phyloP scores from a whole-genome alignment of 2,113 vertebrate species.

The Polyodon spathula region DNA sequence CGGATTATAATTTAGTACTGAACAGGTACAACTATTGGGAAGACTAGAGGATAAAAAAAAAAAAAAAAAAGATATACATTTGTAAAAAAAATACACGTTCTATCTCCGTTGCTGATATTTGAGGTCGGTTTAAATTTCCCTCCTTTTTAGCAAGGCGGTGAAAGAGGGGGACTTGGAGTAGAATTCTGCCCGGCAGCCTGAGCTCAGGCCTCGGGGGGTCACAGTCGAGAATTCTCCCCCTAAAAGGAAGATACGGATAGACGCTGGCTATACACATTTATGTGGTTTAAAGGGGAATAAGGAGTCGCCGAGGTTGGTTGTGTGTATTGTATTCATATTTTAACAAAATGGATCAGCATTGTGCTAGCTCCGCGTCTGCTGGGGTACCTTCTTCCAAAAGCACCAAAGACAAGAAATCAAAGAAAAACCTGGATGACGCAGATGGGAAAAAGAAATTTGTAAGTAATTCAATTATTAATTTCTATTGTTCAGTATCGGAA shows the following conservation, averaged over 20 bases:
- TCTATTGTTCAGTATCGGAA: too few species aligned
- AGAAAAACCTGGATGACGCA: constrained; percentile 58
- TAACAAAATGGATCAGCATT: constrained; percentile 46
- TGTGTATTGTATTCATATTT: constrained; percentile 20
- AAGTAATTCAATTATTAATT: constrained; percentile 32
- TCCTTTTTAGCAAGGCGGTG: constrained; percentile 36
- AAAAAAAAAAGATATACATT: not conserved
- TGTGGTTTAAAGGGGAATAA: not conserved
- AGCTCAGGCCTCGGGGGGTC: constrained; percentile 23
- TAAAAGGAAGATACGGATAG: not conserved
- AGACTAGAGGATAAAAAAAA: not conserved
- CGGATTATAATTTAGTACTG: not conserved
- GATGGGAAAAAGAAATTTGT: constrained; percentile 68
- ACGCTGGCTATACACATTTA: not conserved
- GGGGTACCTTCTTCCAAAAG: constrained; percentile 35
- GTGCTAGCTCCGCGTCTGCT: constrained; percentile 48
- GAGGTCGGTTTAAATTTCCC: constrained; percentile 58
- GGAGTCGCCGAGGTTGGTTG: constrained; percentile 7
- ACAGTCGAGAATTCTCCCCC: constrained; percentile 3
- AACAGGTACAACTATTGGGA: not conserved
- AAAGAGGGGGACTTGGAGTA: not conserved
- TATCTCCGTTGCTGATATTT: not conserved
- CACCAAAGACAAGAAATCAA: constrained; percentile 59
- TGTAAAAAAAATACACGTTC: not conserved
- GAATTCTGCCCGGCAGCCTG: not conserved